Percentiles rank a stretch among this genome's conserved stretches.
These are phyloP conservation scores for Hylaeus anthracinus DNA, from an alignment of 1,140 invertebrate species.

Conservation along the genomic window DNA sequence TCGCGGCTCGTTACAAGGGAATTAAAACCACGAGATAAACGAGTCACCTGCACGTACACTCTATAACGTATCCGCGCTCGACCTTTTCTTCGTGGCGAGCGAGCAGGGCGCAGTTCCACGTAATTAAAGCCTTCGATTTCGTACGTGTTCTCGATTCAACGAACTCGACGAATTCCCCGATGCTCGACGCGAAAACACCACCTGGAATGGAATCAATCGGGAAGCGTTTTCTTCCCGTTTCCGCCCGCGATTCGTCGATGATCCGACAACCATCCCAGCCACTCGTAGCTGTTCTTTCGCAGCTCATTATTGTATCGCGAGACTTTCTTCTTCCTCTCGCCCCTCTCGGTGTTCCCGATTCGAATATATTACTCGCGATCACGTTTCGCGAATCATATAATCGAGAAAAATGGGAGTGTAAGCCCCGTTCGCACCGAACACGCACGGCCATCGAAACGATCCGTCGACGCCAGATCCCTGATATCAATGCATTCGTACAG, in stretches of 20 bases:
- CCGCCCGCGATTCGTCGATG: background rate
- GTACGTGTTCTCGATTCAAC: conserved; percentile 9
- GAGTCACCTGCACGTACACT: conserved; percentile 36
- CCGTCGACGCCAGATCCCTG: background rate
- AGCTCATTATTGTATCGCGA: conserved; percentile 11
- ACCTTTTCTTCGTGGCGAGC: background rate
- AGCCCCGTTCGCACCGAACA: background rate
- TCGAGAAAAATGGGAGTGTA: conserved; percentile 1
- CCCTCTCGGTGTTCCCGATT: background rate
- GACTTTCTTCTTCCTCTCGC: background rate
- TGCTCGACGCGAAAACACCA: background rate
- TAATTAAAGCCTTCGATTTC: conserved; percentile 28
- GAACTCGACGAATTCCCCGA: background rate
- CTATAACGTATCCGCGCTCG: conserved; percentile 2
- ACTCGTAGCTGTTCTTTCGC: background rate
- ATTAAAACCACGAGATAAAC: conserved; percentile 51
- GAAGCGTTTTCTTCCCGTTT: background rate
- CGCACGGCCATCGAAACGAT: conserved; percentile 4
- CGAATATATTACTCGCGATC: conserved; percentile 5
- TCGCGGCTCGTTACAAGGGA: conserved; percentile 45
- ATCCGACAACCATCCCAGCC: background rate
- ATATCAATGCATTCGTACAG: background rate
- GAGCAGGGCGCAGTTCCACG: background rate
- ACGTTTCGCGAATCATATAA: conserved; percentile 1
- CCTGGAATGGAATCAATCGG: conserved; percentile 4